phyloP scores from a whole-genome alignment of 2,113 vertebrate species.

The Sphyrna mokarran region DNA sequence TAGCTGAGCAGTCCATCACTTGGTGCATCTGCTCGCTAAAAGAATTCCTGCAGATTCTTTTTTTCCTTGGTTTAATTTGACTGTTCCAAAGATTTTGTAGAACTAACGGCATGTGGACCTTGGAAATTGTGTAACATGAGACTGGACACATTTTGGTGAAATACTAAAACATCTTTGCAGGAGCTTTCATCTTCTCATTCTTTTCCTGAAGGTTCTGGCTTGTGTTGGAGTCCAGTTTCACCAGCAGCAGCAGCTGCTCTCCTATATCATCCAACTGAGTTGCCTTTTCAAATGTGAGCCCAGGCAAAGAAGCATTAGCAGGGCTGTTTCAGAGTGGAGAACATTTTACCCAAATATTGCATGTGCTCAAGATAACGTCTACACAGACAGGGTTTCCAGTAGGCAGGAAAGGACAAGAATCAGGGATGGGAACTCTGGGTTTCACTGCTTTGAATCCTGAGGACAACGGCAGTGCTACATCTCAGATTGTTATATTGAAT shows the following conservation, averaged over 20 bases:
- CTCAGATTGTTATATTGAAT: neutral
- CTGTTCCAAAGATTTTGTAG: neutral
- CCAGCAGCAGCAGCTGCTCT: neutral
- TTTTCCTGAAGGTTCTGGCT: neutral
- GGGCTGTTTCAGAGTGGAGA: neutral
- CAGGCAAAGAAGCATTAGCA: neutral
- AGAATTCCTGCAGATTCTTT: neutral
- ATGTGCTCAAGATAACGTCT: neutral
- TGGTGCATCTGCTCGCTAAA: neutral
- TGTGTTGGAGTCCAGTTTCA: neutral
- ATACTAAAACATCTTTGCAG: neutral
- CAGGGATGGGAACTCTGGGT: neutral
- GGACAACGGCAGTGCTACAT: neutral
- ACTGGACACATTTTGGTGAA: neutral
- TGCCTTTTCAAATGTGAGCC: neutral
- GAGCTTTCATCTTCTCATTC: neutral
- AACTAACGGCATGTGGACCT: neutral
- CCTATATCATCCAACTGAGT: neutral
- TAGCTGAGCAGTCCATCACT: neutral
- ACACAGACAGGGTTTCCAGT: neutral
- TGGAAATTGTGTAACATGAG: neutral
- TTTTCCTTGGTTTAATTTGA: neutral
- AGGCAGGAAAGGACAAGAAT: neutral
- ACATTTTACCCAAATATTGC: neutral
- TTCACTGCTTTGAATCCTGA: neutral